Percentiles rank a stretch among this genome's conserved stretches.
Conservation (phyloP, 2,888 invertebrate genomes). For the Parapristionchus giblindavisi region DNA sequence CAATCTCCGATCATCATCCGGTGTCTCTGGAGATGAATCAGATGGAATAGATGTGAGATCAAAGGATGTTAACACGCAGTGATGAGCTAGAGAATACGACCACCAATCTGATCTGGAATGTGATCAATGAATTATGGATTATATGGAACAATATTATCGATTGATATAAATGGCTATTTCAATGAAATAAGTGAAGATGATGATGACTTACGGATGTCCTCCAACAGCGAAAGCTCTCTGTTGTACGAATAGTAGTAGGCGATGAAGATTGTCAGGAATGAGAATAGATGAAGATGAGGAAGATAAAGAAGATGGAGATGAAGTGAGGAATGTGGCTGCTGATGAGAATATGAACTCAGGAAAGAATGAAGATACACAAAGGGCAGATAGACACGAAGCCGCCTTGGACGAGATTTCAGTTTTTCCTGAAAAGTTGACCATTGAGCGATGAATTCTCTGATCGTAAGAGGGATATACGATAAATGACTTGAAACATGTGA, state of each 20-base stretch:
- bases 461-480: not conserved
- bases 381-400: constrained; percentile 87
- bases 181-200: not conserved
- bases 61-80: constrained; percentile 47
- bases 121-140: not conserved
- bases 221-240: constrained; percentile 5
- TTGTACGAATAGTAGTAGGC: constrained; percentile 57
- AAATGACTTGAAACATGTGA: not conserved
- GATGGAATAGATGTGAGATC: constrained; percentile 50
- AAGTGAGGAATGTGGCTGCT: constrained; percentile 42
- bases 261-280: constrained; percentile 61
- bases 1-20: constrained; percentile 54
- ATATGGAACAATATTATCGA: not conserved
- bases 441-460: not conserved
- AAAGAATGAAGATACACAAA: constrained; percentile 91
- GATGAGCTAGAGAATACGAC: constrained; percentile 44
- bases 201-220: not conserved
- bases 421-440: constrained; percentile 44
- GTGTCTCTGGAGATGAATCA: constrained; percentile 53
- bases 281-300: constrained; percentile 43
- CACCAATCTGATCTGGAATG: constrained; percentile 50
- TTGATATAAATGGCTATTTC: not conserved
- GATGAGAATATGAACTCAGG: constrained; percentile 61
- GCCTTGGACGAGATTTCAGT: constrained; percentile 82
- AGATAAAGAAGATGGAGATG: constrained; percentile 14